Base-by-base conservation (phyloP, 2,797 vertebrate species). In the Antennarius maculatus region DNA sequence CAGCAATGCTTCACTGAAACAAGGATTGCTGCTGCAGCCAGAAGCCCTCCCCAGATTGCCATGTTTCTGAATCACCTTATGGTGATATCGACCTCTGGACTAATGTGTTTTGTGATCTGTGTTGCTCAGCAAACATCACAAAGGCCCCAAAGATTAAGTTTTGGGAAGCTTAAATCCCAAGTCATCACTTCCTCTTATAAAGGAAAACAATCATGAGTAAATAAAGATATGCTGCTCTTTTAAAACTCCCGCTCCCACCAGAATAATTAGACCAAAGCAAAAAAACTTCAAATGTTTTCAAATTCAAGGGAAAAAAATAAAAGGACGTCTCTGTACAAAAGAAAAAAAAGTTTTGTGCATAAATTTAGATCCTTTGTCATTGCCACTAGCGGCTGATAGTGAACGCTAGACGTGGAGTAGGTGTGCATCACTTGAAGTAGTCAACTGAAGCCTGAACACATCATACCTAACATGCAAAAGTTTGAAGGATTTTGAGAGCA, bases 71-170 rank as follows among this genome's bases (percentile, higher is more conserved):
- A 68, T 80, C 74, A 76, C 59, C 55, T 70, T 57, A 69, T 75
- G 43, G 43, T 31, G 74, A 77, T 79, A 83, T 87, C 87, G 85
- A 81, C 74, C 70, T 55, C 17, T 12, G 16, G 53, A 29, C 37
- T 28, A 65, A 64, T 68, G 58, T 72, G 71, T 67, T 76, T 55
- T 61, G 68, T 49, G 52, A 65, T 85, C 66, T n/a, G 48, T 52
- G 71, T 76, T 73, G 53, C 74, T 37, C 54, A 74, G 68, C 71
- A 78, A 81, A 76, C 51, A 69, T 5, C 29, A 27, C 5, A 8
- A 58, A 23, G 66, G 49, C 15, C 37, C 64, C 37, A 34, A 10
- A 11, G 41, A 72, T 60, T 41, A 43, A 63, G 61, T 47, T 63
- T 64, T 61, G 6, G 3, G 62, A 70, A 64, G 48, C 23, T 41